Percentiles rank a stretch among this genome's conserved stretches.
Conservation (phyloP, 2,888 invertebrate species). For the Aquatica leii region DNA sequence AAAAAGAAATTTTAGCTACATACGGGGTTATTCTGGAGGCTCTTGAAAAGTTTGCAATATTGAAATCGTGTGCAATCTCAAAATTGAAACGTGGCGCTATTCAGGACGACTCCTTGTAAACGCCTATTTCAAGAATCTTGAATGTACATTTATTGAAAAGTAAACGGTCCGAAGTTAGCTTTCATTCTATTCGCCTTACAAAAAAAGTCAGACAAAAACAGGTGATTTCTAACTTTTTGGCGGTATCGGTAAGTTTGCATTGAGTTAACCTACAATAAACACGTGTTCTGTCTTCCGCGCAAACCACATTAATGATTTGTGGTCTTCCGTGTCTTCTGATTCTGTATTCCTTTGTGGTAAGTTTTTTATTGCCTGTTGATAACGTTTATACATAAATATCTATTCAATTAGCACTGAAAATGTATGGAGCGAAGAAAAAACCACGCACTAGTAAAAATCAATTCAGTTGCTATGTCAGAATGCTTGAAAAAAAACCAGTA, state of each 20-base stretch:
- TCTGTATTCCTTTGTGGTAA: too few relatives aligned
- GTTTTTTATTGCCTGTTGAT: background rate
- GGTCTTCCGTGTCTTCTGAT: too few relatives aligned
- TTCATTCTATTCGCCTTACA: background rate
- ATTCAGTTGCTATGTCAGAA: background rate
- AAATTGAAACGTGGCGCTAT: background rate
- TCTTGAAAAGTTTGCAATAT: too few relatives aligned
- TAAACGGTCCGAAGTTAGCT: background rate
- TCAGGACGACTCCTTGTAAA: conserved; percentile 2
- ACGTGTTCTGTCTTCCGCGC: too few relatives aligned
- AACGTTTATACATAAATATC: background rate
- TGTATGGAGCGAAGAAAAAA: background rate
- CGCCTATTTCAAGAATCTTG: background rate
- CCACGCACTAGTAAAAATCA: background rate
- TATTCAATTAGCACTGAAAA: background rate
- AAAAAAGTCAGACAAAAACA: background rate
- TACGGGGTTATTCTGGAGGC: too few relatives aligned
- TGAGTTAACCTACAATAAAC: too few relatives aligned
- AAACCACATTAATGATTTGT: too few relatives aligned
- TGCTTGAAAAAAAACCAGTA: background rate
- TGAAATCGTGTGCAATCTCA: background rate
- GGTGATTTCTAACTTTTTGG: background rate
- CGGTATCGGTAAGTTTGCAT: too few relatives aligned
- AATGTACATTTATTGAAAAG: background rate
- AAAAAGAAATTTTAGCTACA: too few relatives aligned